phyloP scores from a whole-genome alignment of 2,888 invertebrate genomes.

The Dolomedes plantarius region DNA sequence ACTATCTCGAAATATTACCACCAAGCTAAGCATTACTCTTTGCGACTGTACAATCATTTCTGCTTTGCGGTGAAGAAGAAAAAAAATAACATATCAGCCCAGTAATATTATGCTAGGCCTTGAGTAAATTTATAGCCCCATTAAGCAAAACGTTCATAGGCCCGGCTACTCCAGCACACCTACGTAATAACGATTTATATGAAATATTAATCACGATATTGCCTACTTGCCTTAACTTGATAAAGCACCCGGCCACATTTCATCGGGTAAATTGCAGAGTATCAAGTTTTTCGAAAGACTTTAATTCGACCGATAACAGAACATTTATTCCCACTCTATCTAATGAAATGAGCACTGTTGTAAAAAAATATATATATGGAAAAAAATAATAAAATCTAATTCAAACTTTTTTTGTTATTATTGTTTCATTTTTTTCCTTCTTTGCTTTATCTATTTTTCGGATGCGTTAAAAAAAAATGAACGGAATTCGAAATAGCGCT shows the following conservation, averaged over 20 bases:
- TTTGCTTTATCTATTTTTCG: no score
- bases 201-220: constrained; percentile 10
- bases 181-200: constrained; percentile 4
- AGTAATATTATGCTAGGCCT: no score
- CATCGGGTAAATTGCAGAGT: neutral
- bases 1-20: no score
- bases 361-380: neutral
- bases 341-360: neutral
- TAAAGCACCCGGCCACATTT: neutral
- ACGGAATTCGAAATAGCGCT: no score
- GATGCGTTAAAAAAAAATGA: no score
- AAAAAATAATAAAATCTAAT: no score
- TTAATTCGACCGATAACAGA: neutral
- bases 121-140: neutral
- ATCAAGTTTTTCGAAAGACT: neutral
- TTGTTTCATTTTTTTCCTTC: no score
- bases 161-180: neutral
- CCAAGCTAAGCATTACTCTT: no score
- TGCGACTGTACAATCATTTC: no score
- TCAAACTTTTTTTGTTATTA: no score
- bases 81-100: no score
- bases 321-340: neutral
- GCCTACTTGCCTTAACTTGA: neutral
- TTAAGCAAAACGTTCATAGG: neutral
- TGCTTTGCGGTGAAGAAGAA: no score